A percentile compares a stretch with the other conserved stretches of the same genome.
These are phyloP conservation scores for Hylyphantes graminicola DNA, from an alignment of 1,140 invertebrate species.

Conservation along the genomic window DNA sequence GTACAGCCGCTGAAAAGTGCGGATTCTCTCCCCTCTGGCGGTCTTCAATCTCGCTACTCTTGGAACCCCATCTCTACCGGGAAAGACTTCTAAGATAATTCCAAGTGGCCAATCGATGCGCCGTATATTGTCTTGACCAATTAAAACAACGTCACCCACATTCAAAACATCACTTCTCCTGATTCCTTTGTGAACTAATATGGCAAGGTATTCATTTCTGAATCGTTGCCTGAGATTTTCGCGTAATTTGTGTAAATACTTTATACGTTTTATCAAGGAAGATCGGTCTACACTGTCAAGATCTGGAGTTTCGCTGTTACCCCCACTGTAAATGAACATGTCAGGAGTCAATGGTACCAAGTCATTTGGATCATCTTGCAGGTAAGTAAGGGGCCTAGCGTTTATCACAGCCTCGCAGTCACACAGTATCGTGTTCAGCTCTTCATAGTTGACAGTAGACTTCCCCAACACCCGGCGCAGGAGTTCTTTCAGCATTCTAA, in stretches of 20 bases:
- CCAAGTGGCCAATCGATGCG: not conserved
- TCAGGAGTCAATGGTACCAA: slow-evolving; percentile 12
- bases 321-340: not conserved
- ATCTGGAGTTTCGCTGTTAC: not conserved
- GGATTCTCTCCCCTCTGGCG: not conserved
- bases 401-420: slow-evolving; percentile 37
- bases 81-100: not conserved
- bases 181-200: not conserved
- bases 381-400: not conserved
- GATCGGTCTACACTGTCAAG: slow-evolving; percentile 7
- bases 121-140: not conserved
- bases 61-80: not conserved
- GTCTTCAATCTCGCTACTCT: not conserved
- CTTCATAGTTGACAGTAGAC: not conserved
- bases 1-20: not conserved
- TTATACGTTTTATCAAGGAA: not conserved
- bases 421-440: slow-evolving; percentile 24
- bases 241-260: not conserved
- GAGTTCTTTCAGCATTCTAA: slow-evolving; percentile 13
- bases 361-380: not conserved
- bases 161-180: not conserved
- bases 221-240: slow-evolving; percentile 14
- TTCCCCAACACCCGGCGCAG: not conserved
- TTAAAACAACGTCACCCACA: not conserved
- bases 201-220: not conserved